A percentile compares a stretch with the other conserved stretches of the same genome.
phyloP scores from a whole-genome alignment of 2,113 vertebrate species.

The Pelvicachromis taeniatus region DNA sequence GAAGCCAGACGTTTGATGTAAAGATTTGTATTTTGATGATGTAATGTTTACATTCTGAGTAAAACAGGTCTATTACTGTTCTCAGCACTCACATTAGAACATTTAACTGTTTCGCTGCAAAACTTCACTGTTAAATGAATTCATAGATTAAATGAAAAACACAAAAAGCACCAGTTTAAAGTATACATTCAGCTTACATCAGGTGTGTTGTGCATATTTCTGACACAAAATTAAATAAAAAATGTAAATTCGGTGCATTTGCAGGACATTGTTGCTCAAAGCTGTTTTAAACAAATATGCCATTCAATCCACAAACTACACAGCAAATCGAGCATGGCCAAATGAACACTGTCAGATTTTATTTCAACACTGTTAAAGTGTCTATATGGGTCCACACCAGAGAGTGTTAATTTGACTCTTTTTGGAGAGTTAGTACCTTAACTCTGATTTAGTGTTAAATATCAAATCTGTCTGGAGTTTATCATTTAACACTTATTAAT shows the following conservation, averaged over 20 bases:
- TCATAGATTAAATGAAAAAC: neutral
- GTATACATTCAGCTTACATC: neutral
- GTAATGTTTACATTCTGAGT: neutral
- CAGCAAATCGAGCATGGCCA: too few species aligned
- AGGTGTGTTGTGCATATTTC: neutral
- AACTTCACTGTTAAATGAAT: neutral
- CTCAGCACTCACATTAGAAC: neutral
- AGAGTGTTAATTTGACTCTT: too few species aligned
- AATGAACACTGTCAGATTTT: too few species aligned
- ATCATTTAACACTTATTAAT: too few species aligned
- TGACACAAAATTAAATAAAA: neutral
- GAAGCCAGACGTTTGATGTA: neutral
- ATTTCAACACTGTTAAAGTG: too few species aligned
- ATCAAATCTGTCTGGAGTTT: too few species aligned
- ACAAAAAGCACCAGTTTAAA: neutral
- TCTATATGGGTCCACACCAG: too few species aligned
- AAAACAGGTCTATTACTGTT: neutral
- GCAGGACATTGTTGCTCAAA: neutral
- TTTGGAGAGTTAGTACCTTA: too few species aligned
- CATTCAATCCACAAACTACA: neutral
- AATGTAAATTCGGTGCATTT: neutral
- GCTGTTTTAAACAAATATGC: neutral
- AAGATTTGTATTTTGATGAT: neutral
- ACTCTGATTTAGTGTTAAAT: too few species aligned
- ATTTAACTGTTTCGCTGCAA: neutral